These are phyloP conservation scores for Proterorhinus semilunaris DNA, from an alignment of 2,113 vertebrate species.

Conservation along the genomic window DNA sequence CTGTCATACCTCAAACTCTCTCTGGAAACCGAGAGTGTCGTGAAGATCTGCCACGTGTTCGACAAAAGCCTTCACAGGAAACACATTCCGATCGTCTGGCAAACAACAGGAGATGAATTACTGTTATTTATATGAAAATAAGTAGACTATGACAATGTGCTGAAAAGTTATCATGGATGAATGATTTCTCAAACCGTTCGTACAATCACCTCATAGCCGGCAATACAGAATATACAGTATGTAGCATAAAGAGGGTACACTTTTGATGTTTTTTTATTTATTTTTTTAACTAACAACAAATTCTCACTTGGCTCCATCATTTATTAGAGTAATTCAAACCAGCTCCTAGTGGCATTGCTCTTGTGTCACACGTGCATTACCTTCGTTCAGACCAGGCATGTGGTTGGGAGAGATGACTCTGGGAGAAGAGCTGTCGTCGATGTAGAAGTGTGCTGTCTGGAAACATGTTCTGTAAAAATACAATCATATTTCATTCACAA, in stretches of 20 bases:
- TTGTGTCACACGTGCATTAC: constrained; percentile 27
- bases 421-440: constrained; percentile 89
- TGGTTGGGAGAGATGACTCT: constrained; percentile 83
- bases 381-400: constrained; percentile 11
- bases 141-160: too few species aligned
- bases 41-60: constrained; percentile 91
- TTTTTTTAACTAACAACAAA: too few species aligned
- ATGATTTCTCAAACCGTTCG: too few species aligned
- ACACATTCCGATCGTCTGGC: constrained; percentile 83
- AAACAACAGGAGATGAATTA: constrained; percentile 7
- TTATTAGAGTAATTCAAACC: too few species aligned
- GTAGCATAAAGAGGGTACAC: too few species aligned
- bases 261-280: too few species aligned
- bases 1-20: constrained; percentile 90
- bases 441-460: constrained; percentile 97
- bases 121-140: background rate
- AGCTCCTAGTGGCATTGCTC: too few species aligned
- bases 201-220: too few species aligned
- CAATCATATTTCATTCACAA: background rate
- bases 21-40: constrained; percentile 84
- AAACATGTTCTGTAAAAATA: constrained; percentile 87
- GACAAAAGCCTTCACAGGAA: constrained; percentile 88
- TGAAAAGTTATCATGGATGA: too few species aligned
- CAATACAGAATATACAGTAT: too few species aligned
- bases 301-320: too few species aligned